Percentiles rank a stretch among this genome's conserved stretches.
Evolutionary conservation across 1,140 invertebrate genomes (phyloP).

Genomic region (Ectropis grisescens): DNA sequence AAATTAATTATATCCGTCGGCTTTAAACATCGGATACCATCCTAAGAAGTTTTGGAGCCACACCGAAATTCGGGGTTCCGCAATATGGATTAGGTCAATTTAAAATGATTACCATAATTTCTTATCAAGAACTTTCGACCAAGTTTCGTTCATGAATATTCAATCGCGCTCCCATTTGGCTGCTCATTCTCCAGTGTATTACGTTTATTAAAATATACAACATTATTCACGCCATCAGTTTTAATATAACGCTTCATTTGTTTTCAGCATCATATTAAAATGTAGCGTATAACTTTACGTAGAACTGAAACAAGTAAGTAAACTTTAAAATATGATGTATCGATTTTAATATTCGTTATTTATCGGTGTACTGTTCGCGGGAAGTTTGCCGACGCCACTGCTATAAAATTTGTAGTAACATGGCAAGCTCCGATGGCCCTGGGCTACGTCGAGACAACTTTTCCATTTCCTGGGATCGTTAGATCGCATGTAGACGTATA

Average conservation of each 20-base stretch:
- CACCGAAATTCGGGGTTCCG: constrained; percentile 13
- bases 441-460: constrained; percentile 19
- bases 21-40: too few relatives aligned
- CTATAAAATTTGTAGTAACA: constrained; percentile 27
- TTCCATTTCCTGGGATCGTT: constrained; percentile 25
- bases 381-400: constrained; percentile 21
- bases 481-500: too few relatives aligned
- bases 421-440: constrained; percentile 11
- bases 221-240: background rate
- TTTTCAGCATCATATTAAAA: background rate
- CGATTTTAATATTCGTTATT: constrained; percentile 22
- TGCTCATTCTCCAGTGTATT: constrained; percentile 14
- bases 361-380: constrained; percentile 19
- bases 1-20: too few relatives aligned
- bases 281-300: too few relatives aligned
- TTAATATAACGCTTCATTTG: background rate
- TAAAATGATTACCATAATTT: constrained; percentile 44
- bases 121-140: constrained; percentile 32
- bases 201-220: background rate
- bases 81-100: constrained; percentile 43
- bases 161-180: constrained; percentile 19
- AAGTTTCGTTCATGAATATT: constrained; percentile 33
- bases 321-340: constrained; percentile 25
- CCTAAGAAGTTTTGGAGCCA: constrained; percentile 25
- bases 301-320: background rate